A percentile compares a stretch with the other conserved stretches of the same genome.
phyloP scores from a whole-genome alignment of 1,140 invertebrate genomes.

The Procambarus virginalis region DNA sequence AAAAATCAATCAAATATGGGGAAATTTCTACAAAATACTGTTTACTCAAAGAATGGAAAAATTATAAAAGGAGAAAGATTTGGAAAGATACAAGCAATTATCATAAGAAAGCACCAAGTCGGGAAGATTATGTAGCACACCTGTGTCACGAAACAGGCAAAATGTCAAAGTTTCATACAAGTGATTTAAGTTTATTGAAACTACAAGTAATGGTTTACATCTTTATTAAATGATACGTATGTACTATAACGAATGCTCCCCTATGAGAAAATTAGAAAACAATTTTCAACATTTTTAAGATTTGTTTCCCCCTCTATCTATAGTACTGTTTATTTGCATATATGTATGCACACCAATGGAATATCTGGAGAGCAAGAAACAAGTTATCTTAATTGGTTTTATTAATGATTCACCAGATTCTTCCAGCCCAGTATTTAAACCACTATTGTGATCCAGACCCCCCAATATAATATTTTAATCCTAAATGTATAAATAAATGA shows the following conservation, averaged over 20 bases:
- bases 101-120: no score
- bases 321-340: not conserved
- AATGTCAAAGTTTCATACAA: no score
- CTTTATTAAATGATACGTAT: constrained; percentile 54
- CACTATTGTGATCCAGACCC: constrained; percentile 26
- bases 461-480: constrained; percentile 43
- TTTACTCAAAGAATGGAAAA: no score
- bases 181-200: not conserved
- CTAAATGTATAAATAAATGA: constrained; percentile 38
- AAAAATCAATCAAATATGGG: no score
- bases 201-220: constrained; percentile 31
- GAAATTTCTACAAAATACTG: no score
- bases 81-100: no score
- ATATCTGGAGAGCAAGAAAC: constrained; percentile 22
- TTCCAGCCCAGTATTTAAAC: constrained; percentile 31
- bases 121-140: no score
- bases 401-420: constrained; percentile 16
- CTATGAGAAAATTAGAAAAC: constrained; percentile 43
- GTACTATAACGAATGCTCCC: constrained; percentile 51
- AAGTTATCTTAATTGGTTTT: not conserved
- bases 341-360: not conserved
- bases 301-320: constrained; percentile 32
- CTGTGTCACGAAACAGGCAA: no score
- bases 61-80: no score
- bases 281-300: constrained; percentile 2